Conservation (phyloP, 2,113 vertebrate genomes). For the Galeopterus variegatus region DNA sequence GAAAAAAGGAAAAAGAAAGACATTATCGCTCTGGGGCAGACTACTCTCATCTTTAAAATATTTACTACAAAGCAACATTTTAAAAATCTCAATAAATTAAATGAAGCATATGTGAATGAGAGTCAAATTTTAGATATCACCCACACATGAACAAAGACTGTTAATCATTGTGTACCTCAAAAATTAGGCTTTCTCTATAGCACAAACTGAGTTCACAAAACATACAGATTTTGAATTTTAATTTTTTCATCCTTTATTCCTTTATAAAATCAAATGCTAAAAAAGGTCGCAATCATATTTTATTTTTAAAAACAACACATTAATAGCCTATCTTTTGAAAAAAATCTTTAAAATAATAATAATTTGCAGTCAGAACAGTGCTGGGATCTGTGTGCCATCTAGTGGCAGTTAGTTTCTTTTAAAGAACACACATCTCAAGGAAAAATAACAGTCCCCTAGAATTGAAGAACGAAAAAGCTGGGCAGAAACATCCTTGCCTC, state of each 20-base stretch:
- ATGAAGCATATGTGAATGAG: background rate
- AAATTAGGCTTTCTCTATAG: background rate
- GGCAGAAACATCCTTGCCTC: background rate
- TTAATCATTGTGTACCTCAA: background rate
- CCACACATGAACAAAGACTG: slow-evolving; percentile 34
- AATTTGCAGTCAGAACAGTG: background rate
- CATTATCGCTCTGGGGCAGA: background rate
- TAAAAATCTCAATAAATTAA: slow-evolving; percentile 4
- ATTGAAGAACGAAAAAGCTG: background rate
- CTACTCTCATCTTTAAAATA: slow-evolving; percentile 33
- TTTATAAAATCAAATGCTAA: slow-evolving; percentile 44
- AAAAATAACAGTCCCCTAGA: background rate
- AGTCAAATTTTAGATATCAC: background rate
- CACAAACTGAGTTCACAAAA: background rate
- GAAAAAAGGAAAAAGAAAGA: background rate
- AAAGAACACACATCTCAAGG: background rate
- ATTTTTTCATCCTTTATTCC: slow-evolving; percentile 9
- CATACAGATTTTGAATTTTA: background rate
- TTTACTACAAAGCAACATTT: background rate
- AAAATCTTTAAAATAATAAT: background rate
- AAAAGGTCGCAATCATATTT: slow-evolving; percentile 28
- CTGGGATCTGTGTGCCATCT: slow-evolving; percentile 65
- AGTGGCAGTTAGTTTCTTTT: slow-evolving; percentile 64
- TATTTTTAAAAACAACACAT: background rate
- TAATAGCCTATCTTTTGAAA: slow-evolving; percentile 49